These are phyloP conservation scores for Lycophotia porphyrea DNA, from an alignment of 2,888 invertebrate species.

Conservation along the genomic window DNA sequence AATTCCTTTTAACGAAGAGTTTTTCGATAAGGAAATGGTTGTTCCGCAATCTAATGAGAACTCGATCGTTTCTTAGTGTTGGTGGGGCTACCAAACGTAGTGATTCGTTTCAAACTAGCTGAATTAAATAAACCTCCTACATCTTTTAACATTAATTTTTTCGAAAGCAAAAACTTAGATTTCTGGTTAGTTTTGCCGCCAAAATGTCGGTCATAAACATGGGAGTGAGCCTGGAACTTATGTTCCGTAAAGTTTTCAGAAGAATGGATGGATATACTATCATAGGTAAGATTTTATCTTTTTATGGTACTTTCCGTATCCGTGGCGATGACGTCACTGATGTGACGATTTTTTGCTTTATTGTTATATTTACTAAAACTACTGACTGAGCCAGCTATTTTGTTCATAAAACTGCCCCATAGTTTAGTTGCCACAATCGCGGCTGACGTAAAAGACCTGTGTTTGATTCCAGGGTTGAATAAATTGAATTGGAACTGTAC, in stretches of 20 bases:
- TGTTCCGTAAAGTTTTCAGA: slow-evolving; percentile 76
- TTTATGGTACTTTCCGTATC: neutral
- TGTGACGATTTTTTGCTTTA: neutral
- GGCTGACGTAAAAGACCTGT: too few relatives aligned
- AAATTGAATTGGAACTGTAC: neutral
- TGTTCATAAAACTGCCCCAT: neutral
- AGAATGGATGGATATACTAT: slow-evolving; percentile 81
- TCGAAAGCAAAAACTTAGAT: neutral
- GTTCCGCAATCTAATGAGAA: slow-evolving; percentile 58
- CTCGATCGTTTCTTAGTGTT: slow-evolving; percentile 57
- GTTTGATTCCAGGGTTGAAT: slow-evolving; percentile 1
- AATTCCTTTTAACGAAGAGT: slow-evolving; percentile 44
- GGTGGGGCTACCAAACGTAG: slow-evolving; percentile 34
- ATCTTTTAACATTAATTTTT: neutral
- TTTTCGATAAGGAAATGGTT: slow-evolving; percentile 64
- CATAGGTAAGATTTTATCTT: slow-evolving; percentile 74
- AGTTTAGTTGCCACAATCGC: neutral
- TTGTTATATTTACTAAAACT: neutral
- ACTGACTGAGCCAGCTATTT: neutral
- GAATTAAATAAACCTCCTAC: slow-evolving; percentile 6
- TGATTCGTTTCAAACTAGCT: slow-evolving; percentile 33
- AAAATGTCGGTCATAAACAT: slow-evolving; percentile 70
- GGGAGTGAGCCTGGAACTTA: slow-evolving; percentile 73
- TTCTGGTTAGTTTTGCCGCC: neutral
- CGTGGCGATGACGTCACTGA: slow-evolving; percentile 15